Evolutionary conservation across 1,140 invertebrate genomes (phyloP).

Genomic region (Drosophila rufa): DNA sequence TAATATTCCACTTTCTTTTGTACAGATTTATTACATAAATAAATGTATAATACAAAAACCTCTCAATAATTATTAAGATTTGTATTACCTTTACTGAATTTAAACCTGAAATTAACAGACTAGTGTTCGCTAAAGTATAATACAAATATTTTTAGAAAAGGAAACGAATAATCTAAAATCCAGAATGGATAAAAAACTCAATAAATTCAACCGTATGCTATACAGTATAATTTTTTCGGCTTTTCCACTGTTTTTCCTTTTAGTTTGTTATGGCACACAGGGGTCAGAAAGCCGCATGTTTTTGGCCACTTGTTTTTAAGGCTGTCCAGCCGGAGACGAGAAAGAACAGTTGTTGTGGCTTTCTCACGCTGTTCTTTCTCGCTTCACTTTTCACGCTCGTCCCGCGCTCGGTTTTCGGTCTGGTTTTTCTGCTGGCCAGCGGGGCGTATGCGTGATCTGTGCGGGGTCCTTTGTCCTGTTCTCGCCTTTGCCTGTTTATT

Average conservation of each 20-base stretch:
- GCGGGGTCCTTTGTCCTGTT: constrained; percentile 43
- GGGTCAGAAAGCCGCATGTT: constrained; percentile 54
- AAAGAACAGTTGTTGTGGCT: constrained; percentile 32
- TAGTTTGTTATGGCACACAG: constrained; percentile 25
- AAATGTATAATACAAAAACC: too few species aligned
- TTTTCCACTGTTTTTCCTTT: constrained; percentile 6
- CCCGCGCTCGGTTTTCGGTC: neutral
- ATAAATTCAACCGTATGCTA: constrained; percentile 4
- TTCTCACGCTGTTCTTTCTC: constrained; percentile 9
- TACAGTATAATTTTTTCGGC: neutral
- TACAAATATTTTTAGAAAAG: neutral
- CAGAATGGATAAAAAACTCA: neutral
- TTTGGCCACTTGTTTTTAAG: constrained; percentile 57
- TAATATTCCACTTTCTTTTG: neutral
- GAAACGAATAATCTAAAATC: neutral
- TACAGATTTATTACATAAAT: neutral
- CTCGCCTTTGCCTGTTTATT: constrained; percentile 56
- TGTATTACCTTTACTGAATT: neutral
- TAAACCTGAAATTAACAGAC: neutral
- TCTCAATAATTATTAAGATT: neutral
- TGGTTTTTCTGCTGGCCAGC: constrained; percentile 34
- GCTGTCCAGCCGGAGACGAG: constrained; percentile 28
- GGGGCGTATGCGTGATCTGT: constrained; percentile 51
- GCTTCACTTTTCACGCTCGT: neutral
- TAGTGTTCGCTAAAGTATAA: neutral